Evolutionary conservation across 1,140 invertebrate genomes (phyloP).

Genomic region (Thaumetopoea pityocampa): DNA sequence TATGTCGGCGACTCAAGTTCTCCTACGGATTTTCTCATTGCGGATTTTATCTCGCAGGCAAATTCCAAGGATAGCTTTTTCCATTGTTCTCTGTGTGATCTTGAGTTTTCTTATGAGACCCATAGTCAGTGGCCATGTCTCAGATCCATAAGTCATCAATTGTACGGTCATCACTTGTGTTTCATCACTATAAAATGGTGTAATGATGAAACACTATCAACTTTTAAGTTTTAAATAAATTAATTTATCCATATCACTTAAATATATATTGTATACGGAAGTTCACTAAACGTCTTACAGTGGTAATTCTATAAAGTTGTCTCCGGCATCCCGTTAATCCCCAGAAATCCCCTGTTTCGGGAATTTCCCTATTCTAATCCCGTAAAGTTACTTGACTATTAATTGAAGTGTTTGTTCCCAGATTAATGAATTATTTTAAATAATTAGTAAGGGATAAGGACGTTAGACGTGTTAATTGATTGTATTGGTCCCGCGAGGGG

Average conservation of each 20-base stretch:
- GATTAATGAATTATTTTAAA: slow-evolving; percentile 16
- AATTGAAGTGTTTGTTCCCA: slow-evolving; percentile 25
- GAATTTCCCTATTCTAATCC: slow-evolving; percentile 24
- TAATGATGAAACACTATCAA: not conserved
- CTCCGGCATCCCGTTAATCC: slow-evolving; percentile 31
- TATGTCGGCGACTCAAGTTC: too few species aligned
- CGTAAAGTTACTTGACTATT: slow-evolving; percentile 34
- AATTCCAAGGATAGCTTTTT: too few species aligned
- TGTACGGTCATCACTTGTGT: too few species aligned
- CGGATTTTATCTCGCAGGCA: too few species aligned
- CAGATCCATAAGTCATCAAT: too few species aligned
- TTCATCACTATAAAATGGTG: not conserved
- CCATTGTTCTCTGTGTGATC: too few species aligned
- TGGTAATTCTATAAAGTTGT: slow-evolving; percentile 31
- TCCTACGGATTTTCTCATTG: too few species aligned
- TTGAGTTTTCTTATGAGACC: too few species aligned
- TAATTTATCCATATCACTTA: slow-evolving; percentile 11
- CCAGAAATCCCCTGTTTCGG: slow-evolving; percentile 22
- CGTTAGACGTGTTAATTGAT: not conserved
- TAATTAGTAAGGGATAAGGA: slow-evolving; percentile 9
- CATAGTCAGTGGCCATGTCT: too few species aligned
- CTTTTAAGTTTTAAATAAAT: not conserved
- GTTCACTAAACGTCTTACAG: slow-evolving; percentile 21
- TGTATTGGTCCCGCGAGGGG: too few species aligned
- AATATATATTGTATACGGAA: slow-evolving; percentile 7